Conservation (phyloP, 2,113 vertebrate genomes). For the Siphamia tubifer region DNA sequence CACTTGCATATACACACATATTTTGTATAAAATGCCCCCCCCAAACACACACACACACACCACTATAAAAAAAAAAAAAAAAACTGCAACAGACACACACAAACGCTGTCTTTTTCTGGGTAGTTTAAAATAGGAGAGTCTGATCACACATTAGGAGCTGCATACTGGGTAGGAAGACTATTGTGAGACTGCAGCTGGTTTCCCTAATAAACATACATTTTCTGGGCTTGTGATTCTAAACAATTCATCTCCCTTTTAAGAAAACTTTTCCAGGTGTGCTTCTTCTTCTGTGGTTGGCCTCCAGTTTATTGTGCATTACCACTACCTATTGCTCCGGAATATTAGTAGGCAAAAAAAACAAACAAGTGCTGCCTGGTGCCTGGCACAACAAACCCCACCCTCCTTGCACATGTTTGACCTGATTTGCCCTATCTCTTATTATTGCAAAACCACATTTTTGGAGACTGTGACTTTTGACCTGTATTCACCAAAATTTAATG, state of each 20-base stretch:
- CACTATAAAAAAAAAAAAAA: neutral
- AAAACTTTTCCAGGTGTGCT: neutral
- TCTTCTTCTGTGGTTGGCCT: no score
- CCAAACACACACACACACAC: no score
- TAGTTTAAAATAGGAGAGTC: neutral
- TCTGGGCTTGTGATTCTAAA: neutral
- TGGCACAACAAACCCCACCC: no score
- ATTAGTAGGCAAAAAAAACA: no score
- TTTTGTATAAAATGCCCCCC: neutral
- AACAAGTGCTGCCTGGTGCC: no score
- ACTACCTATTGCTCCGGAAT: no score
- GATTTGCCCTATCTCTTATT: no score
- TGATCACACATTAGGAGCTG: neutral
- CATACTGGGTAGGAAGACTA: neutral
- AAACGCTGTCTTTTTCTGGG: neutral
- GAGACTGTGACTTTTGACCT: no score
- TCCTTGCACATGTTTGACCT: no score
- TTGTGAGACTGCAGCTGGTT: neutral
- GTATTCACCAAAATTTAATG: no score
- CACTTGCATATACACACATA: slow-evolving; percentile 1
- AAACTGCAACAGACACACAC: neutral
- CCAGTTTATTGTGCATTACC: no score
- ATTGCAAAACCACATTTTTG: no score
- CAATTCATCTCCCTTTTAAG: neutral
- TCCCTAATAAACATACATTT: neutral